phyloP scores from a whole-genome alignment of 2,113 vertebrate species.

The Neodon shergylaensis region DNA sequence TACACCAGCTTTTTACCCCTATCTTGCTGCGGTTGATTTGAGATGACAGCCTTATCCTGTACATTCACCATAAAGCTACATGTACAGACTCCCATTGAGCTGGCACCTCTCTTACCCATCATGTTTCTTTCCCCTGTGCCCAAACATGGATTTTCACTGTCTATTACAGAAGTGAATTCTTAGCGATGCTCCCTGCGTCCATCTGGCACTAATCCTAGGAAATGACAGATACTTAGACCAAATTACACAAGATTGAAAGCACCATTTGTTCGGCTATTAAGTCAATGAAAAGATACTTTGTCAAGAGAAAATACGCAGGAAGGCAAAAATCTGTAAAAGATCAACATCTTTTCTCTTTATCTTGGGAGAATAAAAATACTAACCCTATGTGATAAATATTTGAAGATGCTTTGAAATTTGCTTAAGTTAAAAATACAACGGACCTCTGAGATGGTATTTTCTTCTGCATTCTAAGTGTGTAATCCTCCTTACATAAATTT shows the following conservation, averaged over 20 bases:
- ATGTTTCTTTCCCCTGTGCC: background rate
- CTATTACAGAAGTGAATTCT: constrained; percentile 46
- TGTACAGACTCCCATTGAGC: background rate
- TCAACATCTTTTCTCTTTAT: constrained; percentile 35
- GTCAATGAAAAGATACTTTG: constrained; percentile 29
- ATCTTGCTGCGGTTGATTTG: background rate
- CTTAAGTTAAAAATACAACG: constrained; percentile 40
- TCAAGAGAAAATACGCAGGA: constrained; percentile 31
- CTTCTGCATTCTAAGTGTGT: constrained; percentile 17
- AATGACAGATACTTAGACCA: constrained; percentile 61
- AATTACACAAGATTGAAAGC: constrained; percentile 54
- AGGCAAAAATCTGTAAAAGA: constrained; percentile 37
- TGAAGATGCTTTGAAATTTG: constrained; percentile 53
- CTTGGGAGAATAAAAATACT: background rate
- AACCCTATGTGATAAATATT: constrained; percentile 52
- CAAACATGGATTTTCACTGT: constrained; percentile 11
- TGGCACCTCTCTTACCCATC: constrained; percentile 43
- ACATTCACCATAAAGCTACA: background rate
- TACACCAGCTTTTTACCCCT: accelerated
- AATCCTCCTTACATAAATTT: constrained; percentile 51
- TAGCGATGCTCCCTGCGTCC: constrained; percentile 28
- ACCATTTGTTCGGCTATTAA: constrained; percentile 69
- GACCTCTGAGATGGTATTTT: constrained; percentile 10
- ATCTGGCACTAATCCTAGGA: constrained; percentile 53
- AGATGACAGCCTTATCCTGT: background rate